Conservation (phyloP, 2,888 invertebrate species). For the Mimumesa dahlbomi region DNA sequence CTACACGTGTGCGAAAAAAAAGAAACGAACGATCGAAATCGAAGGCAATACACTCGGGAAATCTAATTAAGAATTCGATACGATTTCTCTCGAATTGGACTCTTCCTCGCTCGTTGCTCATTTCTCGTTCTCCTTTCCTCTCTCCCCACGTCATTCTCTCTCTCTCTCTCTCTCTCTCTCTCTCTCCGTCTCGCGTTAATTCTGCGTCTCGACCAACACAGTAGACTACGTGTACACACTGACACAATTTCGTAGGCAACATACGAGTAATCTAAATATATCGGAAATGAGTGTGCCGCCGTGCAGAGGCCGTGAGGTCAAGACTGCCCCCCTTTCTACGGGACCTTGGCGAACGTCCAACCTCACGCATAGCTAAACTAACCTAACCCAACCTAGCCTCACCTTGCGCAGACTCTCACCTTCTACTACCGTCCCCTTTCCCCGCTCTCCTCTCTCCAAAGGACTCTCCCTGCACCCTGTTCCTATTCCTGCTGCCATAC, state of each 20-base stretch:
- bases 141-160: too few relatives aligned
- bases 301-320: constrained; percentile 42
- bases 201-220: too few relatives aligned
- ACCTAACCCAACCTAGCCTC: constrained; percentile 39
- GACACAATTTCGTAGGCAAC: constrained; percentile 28
- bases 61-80: constrained; percentile 1
- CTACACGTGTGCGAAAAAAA: background rate
- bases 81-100: background rate
- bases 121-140: background rate
- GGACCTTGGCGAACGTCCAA: constrained; percentile 55
- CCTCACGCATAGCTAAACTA: constrained; percentile 36
- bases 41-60: background rate
- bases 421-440: constrained; percentile 34
- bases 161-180: too few relatives aligned
- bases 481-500: background rate
- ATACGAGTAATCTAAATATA: constrained; percentile 33
- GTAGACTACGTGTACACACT: constrained; percentile 1
- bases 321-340: constrained; percentile 48
- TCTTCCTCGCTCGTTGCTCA: background rate
- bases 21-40: too few relatives aligned
- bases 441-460: constrained; percentile 2
- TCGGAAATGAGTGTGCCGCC: constrained; percentile 34
- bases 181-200: too few relatives aligned
- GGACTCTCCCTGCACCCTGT: background rate
- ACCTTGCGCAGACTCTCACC: constrained; percentile 51